These are phyloP conservation scores for Protaetia brevitarsis DNA, from an alignment of 1,140 invertebrate species.

Conservation along the genomic window DNA sequence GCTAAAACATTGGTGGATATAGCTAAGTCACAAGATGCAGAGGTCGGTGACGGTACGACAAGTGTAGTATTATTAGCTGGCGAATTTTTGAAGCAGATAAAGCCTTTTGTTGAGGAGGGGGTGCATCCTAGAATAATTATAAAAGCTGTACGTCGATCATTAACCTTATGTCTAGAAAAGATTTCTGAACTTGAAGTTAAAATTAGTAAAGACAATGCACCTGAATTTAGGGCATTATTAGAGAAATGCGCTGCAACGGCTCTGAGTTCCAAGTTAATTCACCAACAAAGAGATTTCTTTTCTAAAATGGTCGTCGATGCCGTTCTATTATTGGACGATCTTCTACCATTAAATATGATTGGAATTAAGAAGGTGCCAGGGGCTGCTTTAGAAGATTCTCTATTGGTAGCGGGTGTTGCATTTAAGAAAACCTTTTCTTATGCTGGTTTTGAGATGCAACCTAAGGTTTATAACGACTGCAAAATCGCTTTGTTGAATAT, in stretches of 20 bases:
- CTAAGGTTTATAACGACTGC: slow-evolving; percentile 87
- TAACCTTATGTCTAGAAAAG: slow-evolving; percentile 76
- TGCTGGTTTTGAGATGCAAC: slow-evolving; percentile 99
- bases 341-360: slow-evolving; percentile 98
- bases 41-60: slow-evolving; percentile 98
- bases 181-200: slow-evolving; percentile 85
- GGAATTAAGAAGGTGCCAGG: slow-evolving; percentile 98
- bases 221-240: slow-evolving; percentile 71
- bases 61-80: slow-evolving; percentile 93
- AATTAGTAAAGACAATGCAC: slow-evolving; percentile 56
- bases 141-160: slow-evolving; percentile 78
- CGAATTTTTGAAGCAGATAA: slow-evolving; percentile 93
- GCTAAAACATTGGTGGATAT: slow-evolving; percentile 98
- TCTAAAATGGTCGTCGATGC: slow-evolving; percentile 96
- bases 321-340: slow-evolving; percentile 87
- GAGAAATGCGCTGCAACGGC: slow-evolving; percentile 96
- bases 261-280: slow-evolving; percentile 94
- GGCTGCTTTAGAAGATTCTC: slow-evolving; percentile 88
- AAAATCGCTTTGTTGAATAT: slow-evolving; percentile 98
- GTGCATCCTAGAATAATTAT: slow-evolving; percentile 95
- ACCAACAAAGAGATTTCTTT: slow-evolving; percentile 95
- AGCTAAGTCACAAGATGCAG: slow-evolving; percentile 98
- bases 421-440: slow-evolving; percentile 99
- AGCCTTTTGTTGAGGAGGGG: slow-evolving; percentile 94
- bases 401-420: slow-evolving; percentile 90